These are phyloP conservation scores for Amazonetta brasiliensis DNA, from an alignment of 2,797 vertebrate species.

Conservation along the genomic window DNA sequence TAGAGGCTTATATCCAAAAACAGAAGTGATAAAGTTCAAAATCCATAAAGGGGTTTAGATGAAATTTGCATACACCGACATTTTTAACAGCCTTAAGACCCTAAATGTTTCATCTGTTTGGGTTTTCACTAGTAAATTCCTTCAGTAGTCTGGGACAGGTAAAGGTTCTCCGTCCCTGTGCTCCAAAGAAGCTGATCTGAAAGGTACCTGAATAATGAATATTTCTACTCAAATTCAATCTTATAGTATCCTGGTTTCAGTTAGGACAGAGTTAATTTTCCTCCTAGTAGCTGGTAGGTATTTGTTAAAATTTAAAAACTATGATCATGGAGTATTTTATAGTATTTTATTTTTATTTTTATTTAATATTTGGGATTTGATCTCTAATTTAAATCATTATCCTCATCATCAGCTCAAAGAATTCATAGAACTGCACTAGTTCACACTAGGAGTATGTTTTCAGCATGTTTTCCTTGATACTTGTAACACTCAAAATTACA, in stretches of 20 bases:
- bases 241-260: too few relatives aligned
- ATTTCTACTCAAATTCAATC: neutral
- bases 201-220: neutral
- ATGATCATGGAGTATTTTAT: too few relatives aligned
- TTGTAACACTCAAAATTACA: neutral
- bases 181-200: neutral
- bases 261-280: too few relatives aligned
- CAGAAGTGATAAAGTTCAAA: neutral
- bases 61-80: neutral
- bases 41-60: neutral
- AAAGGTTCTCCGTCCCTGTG: neutral
- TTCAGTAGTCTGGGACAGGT: neutral
- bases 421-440: neutral
- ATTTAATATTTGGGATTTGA: neutral
- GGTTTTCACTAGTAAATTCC: neutral
- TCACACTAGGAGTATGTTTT: neutral
- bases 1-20: neutral
- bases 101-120: neutral
- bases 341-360: neutral
- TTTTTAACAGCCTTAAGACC: neutral
- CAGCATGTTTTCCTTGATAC: neutral
- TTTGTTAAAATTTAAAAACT: neutral
- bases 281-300: too few relatives aligned
- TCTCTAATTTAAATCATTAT: neutral
- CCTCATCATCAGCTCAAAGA: neutral